Conservation (phyloP, 2,797 vertebrate species). For the Trematomus bernacchii region DNA sequence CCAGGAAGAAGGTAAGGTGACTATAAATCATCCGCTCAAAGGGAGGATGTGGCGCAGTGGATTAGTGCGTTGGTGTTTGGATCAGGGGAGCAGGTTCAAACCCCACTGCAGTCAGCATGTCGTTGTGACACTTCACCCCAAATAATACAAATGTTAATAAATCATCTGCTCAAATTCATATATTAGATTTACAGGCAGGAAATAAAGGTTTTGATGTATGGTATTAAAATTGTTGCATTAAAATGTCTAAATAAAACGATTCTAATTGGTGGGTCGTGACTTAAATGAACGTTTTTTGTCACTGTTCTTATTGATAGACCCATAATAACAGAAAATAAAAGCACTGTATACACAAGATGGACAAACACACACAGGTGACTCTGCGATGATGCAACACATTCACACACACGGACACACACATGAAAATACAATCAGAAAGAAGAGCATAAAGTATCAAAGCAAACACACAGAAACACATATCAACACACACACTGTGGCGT, state of each 20-base stretch:
- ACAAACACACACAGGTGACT: conserved; percentile 7
- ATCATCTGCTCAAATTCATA: neutral
- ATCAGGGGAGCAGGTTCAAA: too few relatives aligned
- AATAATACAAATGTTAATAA: too few relatives aligned
- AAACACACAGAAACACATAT: conserved; percentile 22
- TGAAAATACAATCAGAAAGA: conserved; percentile 10
- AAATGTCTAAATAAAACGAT: too few relatives aligned
- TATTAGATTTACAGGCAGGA: neutral
- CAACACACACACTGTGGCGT: conserved; percentile 60
- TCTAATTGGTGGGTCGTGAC: too few relatives aligned
- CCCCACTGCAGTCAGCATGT: too few relatives aligned
- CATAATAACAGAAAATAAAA: too few relatives aligned
- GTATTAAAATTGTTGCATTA: too few relatives aligned
- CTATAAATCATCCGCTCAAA: neutral
- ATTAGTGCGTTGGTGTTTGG: too few relatives aligned
- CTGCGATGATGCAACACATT: conserved; percentile 20
- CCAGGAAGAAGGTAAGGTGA: neutral
- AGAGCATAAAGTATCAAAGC: conserved; percentile 34
- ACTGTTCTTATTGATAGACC: too few relatives aligned
- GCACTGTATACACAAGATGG: neutral
- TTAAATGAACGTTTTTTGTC: too few relatives aligned
- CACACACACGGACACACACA: conserved; percentile 1
- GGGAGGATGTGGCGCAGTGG: too few relatives aligned
- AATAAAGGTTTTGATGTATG: neutral
- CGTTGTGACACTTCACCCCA: too few relatives aligned